A percentile compares a stretch with the other conserved stretches of the same genome.
Evolutionary conservation across 2,797 vertebrate genomes (phyloP).

Genomic region (Brotula barbata): DNA sequence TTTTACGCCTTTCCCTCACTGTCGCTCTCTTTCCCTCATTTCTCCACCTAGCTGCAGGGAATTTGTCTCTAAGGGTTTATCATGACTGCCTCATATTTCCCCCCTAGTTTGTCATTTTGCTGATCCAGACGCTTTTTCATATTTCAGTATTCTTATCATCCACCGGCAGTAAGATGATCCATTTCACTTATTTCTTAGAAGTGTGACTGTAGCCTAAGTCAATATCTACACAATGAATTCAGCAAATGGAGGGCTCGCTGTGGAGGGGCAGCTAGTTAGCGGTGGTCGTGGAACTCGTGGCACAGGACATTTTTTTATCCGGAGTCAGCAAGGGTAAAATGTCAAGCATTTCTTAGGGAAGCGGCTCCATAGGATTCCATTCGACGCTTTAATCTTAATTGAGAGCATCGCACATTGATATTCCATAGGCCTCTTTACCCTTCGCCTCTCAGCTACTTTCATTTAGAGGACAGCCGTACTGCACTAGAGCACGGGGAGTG

Average conservation of each 20-base stretch:
- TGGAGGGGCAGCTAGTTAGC: slow-evolving; percentile 70
- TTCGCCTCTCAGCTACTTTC: slow-evolving; percentile 80
- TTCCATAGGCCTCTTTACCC: slow-evolving; percentile 80
- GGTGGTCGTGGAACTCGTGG: slow-evolving; percentile 56
- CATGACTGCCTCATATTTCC: slow-evolving; percentile 67
- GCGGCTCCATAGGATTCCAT: slow-evolving; percentile 77
- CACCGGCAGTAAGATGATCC: slow-evolving; percentile 77
- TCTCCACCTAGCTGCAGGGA: slow-evolving; percentile 63
- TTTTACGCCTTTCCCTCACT: slow-evolving; percentile 33
- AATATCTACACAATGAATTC: slow-evolving; percentile 72
- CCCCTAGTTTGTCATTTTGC: slow-evolving; percentile 73
- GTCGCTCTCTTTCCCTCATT: slow-evolving; percentile 43
- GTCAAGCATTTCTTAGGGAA: slow-evolving; percentile 79
- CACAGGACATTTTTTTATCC: slow-evolving; percentile 63
- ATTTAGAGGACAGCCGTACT: slow-evolving; percentile 78
- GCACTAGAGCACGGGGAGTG: slow-evolving; percentile 75
- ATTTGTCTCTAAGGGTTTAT: slow-evolving; percentile 75
- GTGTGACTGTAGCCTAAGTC: slow-evolving; percentile 75
- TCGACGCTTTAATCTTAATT: slow-evolving; percentile 82
- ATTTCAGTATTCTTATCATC: slow-evolving; percentile 80
- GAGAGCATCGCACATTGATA: slow-evolving; percentile 81
- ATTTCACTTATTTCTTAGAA: slow-evolving; percentile 79
- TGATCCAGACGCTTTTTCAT: slow-evolving; percentile 77
- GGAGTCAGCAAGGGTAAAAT: slow-evolving; percentile 81
- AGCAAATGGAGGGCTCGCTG: slow-evolving; percentile 41